phyloP scores from a whole-genome alignment of 2,888 invertebrate genomes.

The Idaea aversata region DNA sequence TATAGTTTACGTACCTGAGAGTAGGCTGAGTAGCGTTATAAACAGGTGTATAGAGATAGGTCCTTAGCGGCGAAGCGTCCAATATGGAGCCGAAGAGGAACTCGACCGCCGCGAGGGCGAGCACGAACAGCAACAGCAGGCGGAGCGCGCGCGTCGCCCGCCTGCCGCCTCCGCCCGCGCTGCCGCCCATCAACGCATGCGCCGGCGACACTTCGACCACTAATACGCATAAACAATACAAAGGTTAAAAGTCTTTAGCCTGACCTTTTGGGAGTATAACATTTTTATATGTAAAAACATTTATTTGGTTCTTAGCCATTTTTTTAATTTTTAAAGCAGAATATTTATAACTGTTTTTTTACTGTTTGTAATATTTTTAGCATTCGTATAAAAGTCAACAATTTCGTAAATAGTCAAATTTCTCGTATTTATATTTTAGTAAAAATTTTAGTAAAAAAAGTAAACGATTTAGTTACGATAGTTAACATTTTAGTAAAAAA shows the following conservation, averaged over 20 bases:
- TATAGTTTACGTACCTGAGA: conserved; percentile 42
- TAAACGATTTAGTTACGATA: no score
- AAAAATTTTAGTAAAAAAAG: no score
- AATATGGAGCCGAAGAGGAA: conserved; percentile 84
- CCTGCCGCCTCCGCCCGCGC: conserved; percentile 65
- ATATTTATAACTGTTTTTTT: no score
- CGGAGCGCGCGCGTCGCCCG: conserved; percentile 75
- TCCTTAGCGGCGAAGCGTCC: conserved; percentile 74
- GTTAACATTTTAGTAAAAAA: no score
- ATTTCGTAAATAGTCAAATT: no score
- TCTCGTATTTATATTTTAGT: no score
- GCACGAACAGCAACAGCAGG: conserved; percentile 76
- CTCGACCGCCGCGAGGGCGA: conserved; percentile 84
- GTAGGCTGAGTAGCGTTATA: conserved; percentile 67
- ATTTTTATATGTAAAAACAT: no score
- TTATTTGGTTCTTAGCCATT: no score
- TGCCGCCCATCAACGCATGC: conserved; percentile 72
- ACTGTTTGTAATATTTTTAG: neutral
- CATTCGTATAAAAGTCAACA: no score
- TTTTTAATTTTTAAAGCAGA: no score
- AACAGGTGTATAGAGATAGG: conserved; percentile 58
- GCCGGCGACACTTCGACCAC: conserved; percentile 46
- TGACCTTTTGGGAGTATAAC: neutral
- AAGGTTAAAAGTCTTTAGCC: neutral
- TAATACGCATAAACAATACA: conserved; percentile 19